Conservation (phyloP, 1,140 invertebrate species). For the Eulimnadia texana region DNA sequence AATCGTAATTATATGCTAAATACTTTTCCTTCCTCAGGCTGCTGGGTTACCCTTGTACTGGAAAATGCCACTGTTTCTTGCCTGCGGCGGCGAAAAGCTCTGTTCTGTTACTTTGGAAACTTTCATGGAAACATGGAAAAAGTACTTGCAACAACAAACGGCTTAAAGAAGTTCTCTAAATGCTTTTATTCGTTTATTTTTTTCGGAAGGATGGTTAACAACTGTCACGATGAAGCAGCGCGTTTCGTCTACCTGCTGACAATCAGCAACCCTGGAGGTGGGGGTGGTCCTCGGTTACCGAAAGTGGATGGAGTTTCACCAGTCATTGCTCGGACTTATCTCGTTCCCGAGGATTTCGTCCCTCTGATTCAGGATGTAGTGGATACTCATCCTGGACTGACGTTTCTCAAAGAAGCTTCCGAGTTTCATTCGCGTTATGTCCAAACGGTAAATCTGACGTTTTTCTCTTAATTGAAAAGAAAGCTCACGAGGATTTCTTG, state of each 20-base stretch:
- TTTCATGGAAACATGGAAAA: slow-evolving; percentile 81
- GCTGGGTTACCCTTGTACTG: slow-evolving; percentile 60
- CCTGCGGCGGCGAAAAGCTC: slow-evolving; percentile 56
- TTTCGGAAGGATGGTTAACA: slow-evolving; percentile 44
- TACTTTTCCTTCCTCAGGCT: slow-evolving; percentile 16
- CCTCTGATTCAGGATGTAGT: slow-evolving; percentile 93
- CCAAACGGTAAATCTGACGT: slow-evolving; percentile 60
- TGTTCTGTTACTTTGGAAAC: slow-evolving; percentile 55
- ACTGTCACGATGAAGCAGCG: slow-evolving; percentile 75
- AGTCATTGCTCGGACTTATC: slow-evolving; percentile 29
- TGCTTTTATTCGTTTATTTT: neutral
- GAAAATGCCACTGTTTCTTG: slow-evolving; percentile 82
- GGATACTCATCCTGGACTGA: slow-evolving; percentile 95
- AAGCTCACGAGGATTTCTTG: neutral
- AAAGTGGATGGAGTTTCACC: neutral
- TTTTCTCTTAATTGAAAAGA: no score
- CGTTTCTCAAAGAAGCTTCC: slow-evolving; percentile 88
- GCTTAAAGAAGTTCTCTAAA: neutral
- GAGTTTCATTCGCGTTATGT: slow-evolving; percentile 98
- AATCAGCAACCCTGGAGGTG: slow-evolving; percentile 18
- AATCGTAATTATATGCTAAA: no score
- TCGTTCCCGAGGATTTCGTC: slow-evolving; percentile 62
- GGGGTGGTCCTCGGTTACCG: neutral
- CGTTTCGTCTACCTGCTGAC: slow-evolving; percentile 72
- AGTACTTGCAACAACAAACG: slow-evolving; percentile 40